Evolutionary conservation across 2,797 vertebrate species (phyloP), one percentile per base, ranked within the genome.

Genomic region (Labeo calbasu): DNA sequence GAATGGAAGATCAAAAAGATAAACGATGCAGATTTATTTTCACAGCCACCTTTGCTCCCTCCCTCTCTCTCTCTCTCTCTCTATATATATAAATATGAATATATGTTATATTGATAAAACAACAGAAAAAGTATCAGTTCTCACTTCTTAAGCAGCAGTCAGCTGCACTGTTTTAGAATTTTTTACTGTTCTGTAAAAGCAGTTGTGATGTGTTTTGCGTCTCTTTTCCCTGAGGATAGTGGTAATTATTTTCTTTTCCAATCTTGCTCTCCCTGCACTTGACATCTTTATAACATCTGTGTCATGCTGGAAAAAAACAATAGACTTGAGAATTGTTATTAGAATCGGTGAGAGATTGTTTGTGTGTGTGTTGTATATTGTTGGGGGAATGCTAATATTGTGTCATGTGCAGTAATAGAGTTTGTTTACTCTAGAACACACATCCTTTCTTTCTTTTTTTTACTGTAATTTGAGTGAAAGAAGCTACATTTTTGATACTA

Each of bases 181-280:
- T n/a, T 23, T 23, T 46, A 25, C 14, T 61, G n/a, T 59, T 55
- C 19, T 77, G 70, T 73, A 32, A 28, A 72, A 73, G 23, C 32
- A 36, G 14, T 61, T 43, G 53, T 77, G 53, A 59, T 32, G 23
- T 36, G 75, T 77, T 73, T 73, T 5, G 19, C 14, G 17, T 77
- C 12, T 76, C 32, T 57, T 43, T 77, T 77, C 53, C 53, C 75
- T 19, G 53, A 25, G 36, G 55, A 61, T 25, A 8, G 14, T 77
- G 21, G n/a, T 77, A 77, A 77, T 77, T 59, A 77, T 77, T 75
- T 77, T n/a, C 53, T 61, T 75, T 77, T 77, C 36, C n/a, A 77
- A 11, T 77, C 75, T 19, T 43, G 55, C 75, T 61, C 32, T 59
- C 36, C 25, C 75, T 61, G 13, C 55, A 15, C 75, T 77, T 77